Evolutionary conservation across 2,113 vertebrate genomes (phyloP).

Genomic region (Rhombomys opimus): DNA sequence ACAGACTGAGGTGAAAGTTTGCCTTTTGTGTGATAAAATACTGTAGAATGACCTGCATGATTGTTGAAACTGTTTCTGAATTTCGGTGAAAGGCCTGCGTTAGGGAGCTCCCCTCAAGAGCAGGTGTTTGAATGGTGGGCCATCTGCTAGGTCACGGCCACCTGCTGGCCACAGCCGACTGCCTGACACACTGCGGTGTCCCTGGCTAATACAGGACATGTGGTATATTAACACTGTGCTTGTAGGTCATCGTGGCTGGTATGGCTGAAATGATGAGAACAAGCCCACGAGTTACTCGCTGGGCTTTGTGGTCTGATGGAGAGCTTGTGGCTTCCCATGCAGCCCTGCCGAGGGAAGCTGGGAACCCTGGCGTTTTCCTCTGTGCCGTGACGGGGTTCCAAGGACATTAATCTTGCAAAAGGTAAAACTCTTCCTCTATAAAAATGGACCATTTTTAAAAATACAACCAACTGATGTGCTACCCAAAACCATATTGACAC

Average conservation of each 20-base stretch:
- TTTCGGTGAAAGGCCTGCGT: neutral
- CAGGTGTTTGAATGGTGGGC: slow-evolving; percentile 59
- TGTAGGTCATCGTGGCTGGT: neutral
- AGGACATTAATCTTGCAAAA: slow-evolving; percentile 31
- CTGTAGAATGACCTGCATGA: neutral
- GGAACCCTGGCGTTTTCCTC: slow-evolving; percentile 7
- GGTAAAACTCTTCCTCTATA: slow-evolving; percentile 38
- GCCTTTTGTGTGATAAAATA: slow-evolving; percentile 28
- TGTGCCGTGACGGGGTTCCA: neutral
- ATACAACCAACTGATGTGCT: slow-evolving; percentile 23
- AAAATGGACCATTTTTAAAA: neutral
- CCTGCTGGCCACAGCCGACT: slow-evolving; percentile 50
- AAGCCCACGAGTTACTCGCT: neutral
- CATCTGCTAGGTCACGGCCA: slow-evolving; percentile 57
- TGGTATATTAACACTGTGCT: slow-evolving; percentile 23
- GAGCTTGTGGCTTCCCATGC: neutral
- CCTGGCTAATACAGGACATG: slow-evolving; percentile 50
- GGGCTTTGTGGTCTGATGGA: neutral
- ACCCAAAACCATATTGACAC: neutral
- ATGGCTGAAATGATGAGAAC: neutral
- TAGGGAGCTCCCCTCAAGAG: neutral
- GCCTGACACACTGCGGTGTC: slow-evolving; percentile 38
- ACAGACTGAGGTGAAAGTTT: slow-evolving; percentile 30
- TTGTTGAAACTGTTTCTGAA: neutral
- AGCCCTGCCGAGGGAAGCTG: neutral